phyloP scores from a whole-genome alignment of 1,140 invertebrate genomes.

The Berghia stephanieae region DNA sequence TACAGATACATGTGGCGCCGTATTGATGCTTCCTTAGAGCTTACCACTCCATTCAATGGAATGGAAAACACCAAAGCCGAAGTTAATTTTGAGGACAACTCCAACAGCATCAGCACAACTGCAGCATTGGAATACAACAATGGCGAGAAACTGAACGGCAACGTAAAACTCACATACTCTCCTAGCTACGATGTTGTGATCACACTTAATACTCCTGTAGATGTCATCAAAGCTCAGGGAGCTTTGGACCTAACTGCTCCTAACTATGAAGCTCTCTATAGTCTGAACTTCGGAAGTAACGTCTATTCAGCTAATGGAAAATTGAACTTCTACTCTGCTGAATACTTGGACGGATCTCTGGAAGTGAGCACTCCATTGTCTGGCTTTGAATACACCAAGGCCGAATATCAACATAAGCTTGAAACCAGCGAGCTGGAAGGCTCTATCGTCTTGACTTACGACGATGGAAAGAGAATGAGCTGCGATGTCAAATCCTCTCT shows the following conservation, averaged over 20 bases:
- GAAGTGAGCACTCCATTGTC: constrained; percentile 35
- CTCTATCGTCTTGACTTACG: constrained; percentile 33
- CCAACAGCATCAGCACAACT: constrained; percentile 32
- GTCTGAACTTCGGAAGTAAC: too few species aligned
- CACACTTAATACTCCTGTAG: too few species aligned
- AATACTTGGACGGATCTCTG: constrained; percentile 28
- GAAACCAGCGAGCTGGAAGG: constrained; percentile 32
- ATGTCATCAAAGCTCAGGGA: too few species aligned
- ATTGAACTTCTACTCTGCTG: too few species aligned
- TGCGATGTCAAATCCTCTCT: constrained; percentile 25
- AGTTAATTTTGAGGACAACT: constrained; percentile 38
- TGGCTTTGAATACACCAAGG: constrained; percentile 24
- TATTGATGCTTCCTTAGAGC: constrained; percentile 32
- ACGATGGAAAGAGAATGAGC: constrained; percentile 32
- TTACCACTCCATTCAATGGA: constrained; percentile 33
- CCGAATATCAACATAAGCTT: constrained; percentile 39
- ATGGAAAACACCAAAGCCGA: constrained; percentile 27
- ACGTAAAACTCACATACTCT: constrained; percentile 18
- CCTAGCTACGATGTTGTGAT: too few species aligned
- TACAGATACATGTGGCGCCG: constrained; percentile 13
- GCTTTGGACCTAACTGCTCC: too few species aligned
- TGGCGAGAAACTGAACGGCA: constrained; percentile 30
- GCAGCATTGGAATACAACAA: constrained; percentile 33
- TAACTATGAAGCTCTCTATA: too few species aligned
- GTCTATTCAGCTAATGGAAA: too few species aligned